Conservation (phyloP, 2,797 vertebrate genomes). For the Peromyscus nudipes region DNA sequence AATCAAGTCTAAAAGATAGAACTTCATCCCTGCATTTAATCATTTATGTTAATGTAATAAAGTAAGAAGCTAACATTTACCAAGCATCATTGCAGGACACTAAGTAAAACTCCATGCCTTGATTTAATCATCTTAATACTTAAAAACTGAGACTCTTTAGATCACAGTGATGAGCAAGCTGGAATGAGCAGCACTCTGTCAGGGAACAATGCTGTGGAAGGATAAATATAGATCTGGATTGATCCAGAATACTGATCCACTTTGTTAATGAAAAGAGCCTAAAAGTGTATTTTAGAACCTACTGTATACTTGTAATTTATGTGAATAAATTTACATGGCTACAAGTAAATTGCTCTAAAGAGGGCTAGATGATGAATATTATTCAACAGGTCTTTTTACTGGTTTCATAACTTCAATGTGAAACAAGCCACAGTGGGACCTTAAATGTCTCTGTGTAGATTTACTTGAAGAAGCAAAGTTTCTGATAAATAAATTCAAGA, state of each 20-base stretch:
- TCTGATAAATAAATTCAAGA: neutral
- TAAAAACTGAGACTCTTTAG: neutral
- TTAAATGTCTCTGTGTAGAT: neutral
- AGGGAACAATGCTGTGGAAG: slow-evolving; percentile 5
- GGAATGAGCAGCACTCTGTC: slow-evolving; percentile 35
- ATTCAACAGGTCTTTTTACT: neutral
- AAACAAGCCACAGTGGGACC: neutral
- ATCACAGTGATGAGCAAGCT: neutral
- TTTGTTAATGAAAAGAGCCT: slow-evolving; percentile 25
- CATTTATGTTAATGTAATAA: slow-evolving; percentile 41
- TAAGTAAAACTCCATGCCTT: neutral
- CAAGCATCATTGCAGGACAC: neutral
- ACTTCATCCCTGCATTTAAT: neutral
- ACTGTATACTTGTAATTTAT: neutral
- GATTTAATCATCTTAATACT: slow-evolving; percentile 9
- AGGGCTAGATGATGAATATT: neutral
- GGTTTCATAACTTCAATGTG: neutral
- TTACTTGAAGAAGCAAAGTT: neutral
- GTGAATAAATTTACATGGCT: neutral
- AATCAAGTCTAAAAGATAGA: slow-evolving; percentile 7
- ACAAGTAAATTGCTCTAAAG: neutral
- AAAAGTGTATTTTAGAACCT: neutral
- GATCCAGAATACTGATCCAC: neutral
- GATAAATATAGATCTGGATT: neutral
- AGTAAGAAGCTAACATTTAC: neutral